phyloP scores from a whole-genome alignment of 2,113 vertebrate species.

The Gambusia holbrooki region DNA sequence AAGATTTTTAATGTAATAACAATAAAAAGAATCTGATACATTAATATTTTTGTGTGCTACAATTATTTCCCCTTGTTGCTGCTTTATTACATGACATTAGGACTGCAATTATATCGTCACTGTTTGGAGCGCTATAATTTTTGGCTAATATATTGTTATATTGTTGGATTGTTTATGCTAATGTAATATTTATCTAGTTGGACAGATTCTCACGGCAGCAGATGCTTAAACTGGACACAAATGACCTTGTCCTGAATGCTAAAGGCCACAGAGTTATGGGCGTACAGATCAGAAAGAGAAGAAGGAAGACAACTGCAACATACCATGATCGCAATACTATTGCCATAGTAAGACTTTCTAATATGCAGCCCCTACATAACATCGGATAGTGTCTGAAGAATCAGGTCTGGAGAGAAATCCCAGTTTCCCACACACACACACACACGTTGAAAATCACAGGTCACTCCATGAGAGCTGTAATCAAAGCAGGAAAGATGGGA shows the following conservation, averaged over 20 bases:
- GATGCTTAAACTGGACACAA: not conserved
- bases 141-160: not conserved
- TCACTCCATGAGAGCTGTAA: not conserved
- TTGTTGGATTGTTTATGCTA: not conserved
- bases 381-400: no score
- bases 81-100: not conserved
- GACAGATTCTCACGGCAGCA: not conserved
- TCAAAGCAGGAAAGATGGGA: not conserved
- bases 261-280: not conserved
- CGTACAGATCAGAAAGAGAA: not conserved
- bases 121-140: not conserved
- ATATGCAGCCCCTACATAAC: no score
- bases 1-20: not conserved
- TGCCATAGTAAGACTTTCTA: no score
- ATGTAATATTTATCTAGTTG: not conserved
- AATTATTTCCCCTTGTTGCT: not conserved
- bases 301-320: not conserved
- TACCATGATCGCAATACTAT: not conserved
- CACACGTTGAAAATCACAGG: not conserved
- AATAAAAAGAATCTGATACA: fast-evolving
- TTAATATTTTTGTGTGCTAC: not conserved
- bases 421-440: not conserved
- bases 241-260: not conserved
- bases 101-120: not conserved
- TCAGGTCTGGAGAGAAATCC: not conserved